Evolutionary conservation across 2,888 invertebrate species (phyloP).

Genomic region (Brenthis daphne): DNA sequence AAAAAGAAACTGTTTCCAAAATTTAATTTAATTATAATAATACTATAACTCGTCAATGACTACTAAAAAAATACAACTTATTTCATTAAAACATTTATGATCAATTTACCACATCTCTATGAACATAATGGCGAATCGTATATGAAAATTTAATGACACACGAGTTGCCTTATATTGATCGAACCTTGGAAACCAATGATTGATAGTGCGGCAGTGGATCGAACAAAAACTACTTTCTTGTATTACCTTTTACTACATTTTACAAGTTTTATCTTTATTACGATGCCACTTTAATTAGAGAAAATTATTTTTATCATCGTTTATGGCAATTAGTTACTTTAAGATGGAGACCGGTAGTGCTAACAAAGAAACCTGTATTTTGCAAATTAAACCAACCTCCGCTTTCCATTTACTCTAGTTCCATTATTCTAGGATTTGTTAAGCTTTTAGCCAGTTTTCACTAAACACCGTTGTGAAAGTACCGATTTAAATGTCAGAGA

Average conservation of each 20-base stretch:
- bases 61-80: too few relatives aligned
- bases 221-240: conserved; percentile 3
- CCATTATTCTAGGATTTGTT: conserved; percentile 11
- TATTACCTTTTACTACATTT: background rate
- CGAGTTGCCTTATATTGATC: conserved; percentile 6
- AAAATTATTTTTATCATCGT: too few relatives aligned
- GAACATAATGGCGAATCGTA: background rate
- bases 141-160: background rate
- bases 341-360: too few relatives aligned
- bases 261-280: background rate
- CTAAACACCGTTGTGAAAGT: conserved; percentile 19
- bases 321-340: too few relatives aligned
- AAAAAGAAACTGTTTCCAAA: too few relatives aligned
- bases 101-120: too few relatives aligned
- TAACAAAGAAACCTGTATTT: too few relatives aligned
- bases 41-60: too few relatives aligned
- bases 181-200: conserved; percentile 16
- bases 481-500: conserved; percentile 10
- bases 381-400: too few relatives aligned
- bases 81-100: too few relatives aligned
- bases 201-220: conserved; percentile 3
- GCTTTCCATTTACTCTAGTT: conserved; percentile 2
- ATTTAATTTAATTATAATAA: too few relatives aligned
- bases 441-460: conserved; percentile 8
- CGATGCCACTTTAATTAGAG: too few relatives aligned